Base-by-base conservation (phyloP, 2,888 invertebrate genomes). In the Trissolcus brochymenae region DNA sequence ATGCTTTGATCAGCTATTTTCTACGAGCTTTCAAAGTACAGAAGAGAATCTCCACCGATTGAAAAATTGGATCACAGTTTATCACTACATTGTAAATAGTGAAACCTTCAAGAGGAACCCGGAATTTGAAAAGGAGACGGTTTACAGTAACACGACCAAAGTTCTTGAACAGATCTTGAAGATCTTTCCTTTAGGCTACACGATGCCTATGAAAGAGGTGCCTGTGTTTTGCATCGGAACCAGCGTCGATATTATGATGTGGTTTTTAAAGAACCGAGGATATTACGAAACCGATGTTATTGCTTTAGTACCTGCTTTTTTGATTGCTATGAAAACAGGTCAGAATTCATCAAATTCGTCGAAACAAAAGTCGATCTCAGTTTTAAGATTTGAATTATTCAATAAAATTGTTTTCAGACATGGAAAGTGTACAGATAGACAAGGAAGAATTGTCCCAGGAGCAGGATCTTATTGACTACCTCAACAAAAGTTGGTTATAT, bases 401-500 rank as follows among this genome's bases (percentile, higher is more conserved):
- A 43, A 43, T 43, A 11, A 4, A 4, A n/a, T 43, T 14, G 9
- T 13, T 65, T 74, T 25, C 29, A 75, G 74, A 56, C 41, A 17
- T 74, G n/a, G 61, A 76, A 13, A 41, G 21, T 25, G 13, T 49
- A 2, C 6, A 6, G 13, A 19, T 66, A n/a, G 17, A 17, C 11
- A 60, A 64, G 16, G 68, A 64, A 41, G 55, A 70, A 0, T 43
- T 68, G 9, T 21, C 21, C 16, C 59, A 75, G 59, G 75, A 75
- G 62, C 54, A 29, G 43, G 82, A 85, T 65, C 79, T 87, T 9
- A 73, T 80, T 9, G 76, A 82, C 9, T 84, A 83, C 60, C 79
- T 84, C 35, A 78, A 81, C 68, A 84, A 81, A 73, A 86, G 84
- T 75, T 87, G 86, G 84, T 46, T 60, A 80, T 25, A 83, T 83